Percentiles rank a stretch among this genome's conserved stretches.
phyloP scores from a whole-genome alignment of 2,113 vertebrate genomes.

The Smithornis capensis region DNA sequence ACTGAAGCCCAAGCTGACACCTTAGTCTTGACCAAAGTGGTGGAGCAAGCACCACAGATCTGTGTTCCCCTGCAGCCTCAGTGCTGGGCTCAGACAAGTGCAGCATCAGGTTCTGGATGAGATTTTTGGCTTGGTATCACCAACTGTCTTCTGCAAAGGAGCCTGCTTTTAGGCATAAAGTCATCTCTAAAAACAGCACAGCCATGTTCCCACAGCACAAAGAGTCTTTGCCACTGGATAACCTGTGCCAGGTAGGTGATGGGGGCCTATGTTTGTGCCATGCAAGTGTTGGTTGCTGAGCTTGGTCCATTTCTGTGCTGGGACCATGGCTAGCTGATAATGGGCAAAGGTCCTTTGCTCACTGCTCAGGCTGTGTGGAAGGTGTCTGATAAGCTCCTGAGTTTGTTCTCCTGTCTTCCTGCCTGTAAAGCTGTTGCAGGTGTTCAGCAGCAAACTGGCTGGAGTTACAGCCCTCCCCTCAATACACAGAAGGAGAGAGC shows the following conservation, averaged over 20 bases:
- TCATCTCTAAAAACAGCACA: not conserved
- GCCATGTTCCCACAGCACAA: not conserved
- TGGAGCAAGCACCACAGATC: fast-evolving
- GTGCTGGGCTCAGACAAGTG: fast-evolving
- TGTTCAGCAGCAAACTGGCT: not conserved
- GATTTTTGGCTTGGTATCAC: not conserved
- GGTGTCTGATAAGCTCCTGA: not conserved
- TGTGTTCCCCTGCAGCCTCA: fast-evolving
- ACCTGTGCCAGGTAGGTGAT: not conserved
- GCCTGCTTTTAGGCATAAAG: not conserved
- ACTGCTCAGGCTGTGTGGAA: not conserved
- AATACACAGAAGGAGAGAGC: fast-evolving
- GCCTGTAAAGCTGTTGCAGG: not conserved
- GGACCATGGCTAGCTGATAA: fast-evolving
- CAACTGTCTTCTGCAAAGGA: not conserved
- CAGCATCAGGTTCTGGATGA: not conserved
- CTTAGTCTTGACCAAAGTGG: not conserved
- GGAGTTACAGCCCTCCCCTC: not conserved
- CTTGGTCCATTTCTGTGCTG: not conserved
- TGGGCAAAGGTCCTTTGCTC: not conserved
- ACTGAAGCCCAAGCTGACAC: not conserved
- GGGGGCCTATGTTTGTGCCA: not conserved
- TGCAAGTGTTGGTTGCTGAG: not conserved
- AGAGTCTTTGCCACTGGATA: not conserved
- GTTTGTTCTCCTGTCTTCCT: not conserved